Base-by-base conservation (phyloP, 2,888 invertebrate genomes). In the Pristionchus entomophagus region DNA sequence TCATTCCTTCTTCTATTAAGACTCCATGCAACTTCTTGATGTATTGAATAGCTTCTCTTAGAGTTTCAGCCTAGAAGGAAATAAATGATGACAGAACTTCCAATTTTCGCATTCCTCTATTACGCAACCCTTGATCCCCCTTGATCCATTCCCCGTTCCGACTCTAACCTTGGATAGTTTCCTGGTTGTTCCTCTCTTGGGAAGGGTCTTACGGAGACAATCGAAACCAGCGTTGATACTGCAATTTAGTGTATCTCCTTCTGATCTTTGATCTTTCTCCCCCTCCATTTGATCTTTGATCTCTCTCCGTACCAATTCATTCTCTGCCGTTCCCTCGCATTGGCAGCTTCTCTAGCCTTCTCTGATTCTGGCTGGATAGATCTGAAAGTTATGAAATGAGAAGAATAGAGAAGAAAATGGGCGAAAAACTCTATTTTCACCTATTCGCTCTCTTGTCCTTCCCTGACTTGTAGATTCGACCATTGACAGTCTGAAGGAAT, bases 151-250 rank as follows among this genome's bases (percentile, higher is more conserved):
- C 45, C 45, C 14, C 59, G 19, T 29, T 12, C 14, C n/a, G n/a
- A n/a, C n/a, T 22, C 69, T 32, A 17, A 69, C 69, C 26, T 77
- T 77, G 12, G 77, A 77, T n/a, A 77, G 14, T 77, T 26, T 77
- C 29, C 77, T 17, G 17, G 38, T 19, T 3, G 22, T 45, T 77
- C 45, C 41, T 45, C 77, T 77, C 45, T 45, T 41, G 6, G 77
- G 77, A 45, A 77, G 77, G 12, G 22, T 77, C 14, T 45, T 77
- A 17, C 77, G 22, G 22, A 77, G 45, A 77, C 77, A 32, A n/a
- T 77, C 77, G 19, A 77, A 77, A 12, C 77, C 77, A n/a, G 77
- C 77, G 29, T 77, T 77, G 41, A 77, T 41, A 77, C 77, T 77
- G 45, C 26, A 77, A 69, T 38, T 69, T n/a, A n/a, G n/a, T n/a